Conservation (phyloP, 1,140 invertebrate genomes). For the Papilio dardanus region DNA sequence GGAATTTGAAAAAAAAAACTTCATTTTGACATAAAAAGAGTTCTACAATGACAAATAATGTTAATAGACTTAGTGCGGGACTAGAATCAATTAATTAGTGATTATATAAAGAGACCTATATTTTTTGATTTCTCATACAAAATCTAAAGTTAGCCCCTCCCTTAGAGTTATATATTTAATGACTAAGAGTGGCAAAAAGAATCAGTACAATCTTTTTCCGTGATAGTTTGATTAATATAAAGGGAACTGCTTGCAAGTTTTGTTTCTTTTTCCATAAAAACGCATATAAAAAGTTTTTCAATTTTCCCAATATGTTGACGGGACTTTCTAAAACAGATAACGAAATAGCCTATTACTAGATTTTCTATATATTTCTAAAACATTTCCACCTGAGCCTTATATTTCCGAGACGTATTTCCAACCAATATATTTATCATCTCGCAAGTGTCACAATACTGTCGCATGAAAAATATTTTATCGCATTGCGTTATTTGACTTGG, state of each 20-base stretch:
- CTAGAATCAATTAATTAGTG: too few relatives aligned
- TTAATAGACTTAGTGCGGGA: too few relatives aligned
- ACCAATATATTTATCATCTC: conserved; percentile 8
- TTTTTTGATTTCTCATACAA: too few relatives aligned
- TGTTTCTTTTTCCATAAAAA: background rate
- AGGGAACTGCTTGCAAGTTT: background rate
- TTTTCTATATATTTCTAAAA: conserved; percentile 12
- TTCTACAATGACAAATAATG: too few relatives aligned
- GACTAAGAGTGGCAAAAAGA: too few relatives aligned
- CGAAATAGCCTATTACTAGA: conserved; percentile 12
- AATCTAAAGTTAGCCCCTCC: too few relatives aligned
- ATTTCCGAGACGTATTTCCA: conserved; percentile 17
- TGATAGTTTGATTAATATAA: background rate
- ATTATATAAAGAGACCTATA: too few relatives aligned
- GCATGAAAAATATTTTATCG: conserved; percentile 21
- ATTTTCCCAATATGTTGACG: background rate
- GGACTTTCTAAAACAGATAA: background rate
- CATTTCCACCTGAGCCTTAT: conserved; percentile 18
- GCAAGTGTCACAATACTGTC: conserved; percentile 4
- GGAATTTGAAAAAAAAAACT: background rate
- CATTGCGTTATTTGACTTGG: conserved; percentile 5
- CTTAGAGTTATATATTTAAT: too few relatives aligned
- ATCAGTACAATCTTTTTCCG: background rate
- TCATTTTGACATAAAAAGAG: background rate
- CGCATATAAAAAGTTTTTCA: background rate